Evolutionary conservation across 2,888 invertebrate genomes (phyloP).

Genomic region (Criorhina ranunculi): DNA sequence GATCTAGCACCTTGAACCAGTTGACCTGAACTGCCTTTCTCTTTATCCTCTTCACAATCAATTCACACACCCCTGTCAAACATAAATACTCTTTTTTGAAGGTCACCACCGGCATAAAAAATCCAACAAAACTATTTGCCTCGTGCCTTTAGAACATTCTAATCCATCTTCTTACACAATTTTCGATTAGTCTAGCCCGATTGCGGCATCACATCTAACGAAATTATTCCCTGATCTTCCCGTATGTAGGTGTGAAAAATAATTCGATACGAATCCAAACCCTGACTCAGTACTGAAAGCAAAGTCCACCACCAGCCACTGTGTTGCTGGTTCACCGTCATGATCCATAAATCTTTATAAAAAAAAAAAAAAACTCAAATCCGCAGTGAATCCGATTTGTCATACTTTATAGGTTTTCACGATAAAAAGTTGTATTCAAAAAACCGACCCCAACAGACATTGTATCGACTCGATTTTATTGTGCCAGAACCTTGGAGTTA

Average conservation of each 20-base stretch:
- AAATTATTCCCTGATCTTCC: background rate
- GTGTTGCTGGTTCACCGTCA: constrained; percentile 1
- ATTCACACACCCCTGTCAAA: background rate
- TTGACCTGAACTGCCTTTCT: background rate
- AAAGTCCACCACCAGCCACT: constrained; percentile 9
- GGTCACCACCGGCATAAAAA: constrained; percentile 12
- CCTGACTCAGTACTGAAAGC: background rate
- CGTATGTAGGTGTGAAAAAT: constrained; percentile 50
- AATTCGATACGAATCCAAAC: constrained; percentile 27
- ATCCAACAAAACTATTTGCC: too few species aligned
- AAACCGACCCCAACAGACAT: constrained; percentile 13
- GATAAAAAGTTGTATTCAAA: constrained; percentile 18
- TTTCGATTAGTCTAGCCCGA: constrained; percentile 31
- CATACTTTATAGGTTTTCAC: constrained; percentile 59
- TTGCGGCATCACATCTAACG: constrained; percentile 23
- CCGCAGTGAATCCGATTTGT: constrained; percentile 63
- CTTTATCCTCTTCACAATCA: background rate
- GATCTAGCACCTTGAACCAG: background rate
- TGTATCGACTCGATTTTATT: constrained; percentile 45
- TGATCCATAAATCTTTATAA: constrained; percentile 48
- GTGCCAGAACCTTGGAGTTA: constrained; percentile 33
- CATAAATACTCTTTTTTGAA: constrained; percentile 7
- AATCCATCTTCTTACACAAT: constrained; percentile 16
- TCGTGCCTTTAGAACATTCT: constrained; percentile 27
- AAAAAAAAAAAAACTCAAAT: constrained; percentile 24